A percentile compares a stretch with the other conserved stretches of the same genome.
phyloP scores from a whole-genome alignment of 2,113 vertebrate species.

The Theropithecus gelada region DNA sequence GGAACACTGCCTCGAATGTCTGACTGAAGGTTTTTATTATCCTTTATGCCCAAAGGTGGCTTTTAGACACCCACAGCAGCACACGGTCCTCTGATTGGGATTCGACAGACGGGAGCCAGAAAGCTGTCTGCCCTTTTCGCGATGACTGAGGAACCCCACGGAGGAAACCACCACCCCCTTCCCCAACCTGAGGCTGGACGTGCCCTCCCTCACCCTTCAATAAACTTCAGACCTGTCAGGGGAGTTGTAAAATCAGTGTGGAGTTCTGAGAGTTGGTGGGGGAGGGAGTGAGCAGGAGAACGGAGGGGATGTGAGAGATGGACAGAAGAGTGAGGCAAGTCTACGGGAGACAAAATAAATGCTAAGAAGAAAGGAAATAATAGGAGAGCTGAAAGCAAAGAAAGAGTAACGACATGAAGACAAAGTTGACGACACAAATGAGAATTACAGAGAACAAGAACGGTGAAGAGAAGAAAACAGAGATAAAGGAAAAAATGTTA shows the following conservation, averaged over 20 bases:
- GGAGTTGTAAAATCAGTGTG: constrained; percentile 7
- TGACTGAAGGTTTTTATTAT: constrained; percentile 73
- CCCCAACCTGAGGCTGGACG: not conserved
- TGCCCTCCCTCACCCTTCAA: constrained; percentile 10
- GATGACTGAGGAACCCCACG: constrained; percentile 11
- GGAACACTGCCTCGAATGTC: constrained; percentile 67
- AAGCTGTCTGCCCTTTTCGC: constrained; percentile 67
- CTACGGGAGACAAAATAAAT: not conserved
- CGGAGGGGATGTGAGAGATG: not conserved
- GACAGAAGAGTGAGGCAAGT: not conserved
- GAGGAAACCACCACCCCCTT: constrained; percentile 37
- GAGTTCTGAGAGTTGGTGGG: not conserved
- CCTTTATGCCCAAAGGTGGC: constrained; percentile 73
- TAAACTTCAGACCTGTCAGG: constrained; percentile 2
- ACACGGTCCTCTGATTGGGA: constrained; percentile 35
- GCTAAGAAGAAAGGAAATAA: not conserved
- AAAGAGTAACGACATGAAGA: fast-evolving
- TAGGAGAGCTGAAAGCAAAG: not conserved
- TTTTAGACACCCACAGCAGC: constrained; percentile 70
- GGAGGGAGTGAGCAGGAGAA: not conserved
- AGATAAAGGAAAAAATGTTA: not conserved
- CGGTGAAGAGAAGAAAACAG: no score
- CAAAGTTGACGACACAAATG: not conserved
- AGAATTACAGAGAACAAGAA: fast-evolving
- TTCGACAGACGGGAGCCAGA: constrained; percentile 64